These are phyloP conservation scores for Melinaea menophilus DNA, from an alignment of 2,888 invertebrate genomes.

Conservation along the genomic window DNA sequence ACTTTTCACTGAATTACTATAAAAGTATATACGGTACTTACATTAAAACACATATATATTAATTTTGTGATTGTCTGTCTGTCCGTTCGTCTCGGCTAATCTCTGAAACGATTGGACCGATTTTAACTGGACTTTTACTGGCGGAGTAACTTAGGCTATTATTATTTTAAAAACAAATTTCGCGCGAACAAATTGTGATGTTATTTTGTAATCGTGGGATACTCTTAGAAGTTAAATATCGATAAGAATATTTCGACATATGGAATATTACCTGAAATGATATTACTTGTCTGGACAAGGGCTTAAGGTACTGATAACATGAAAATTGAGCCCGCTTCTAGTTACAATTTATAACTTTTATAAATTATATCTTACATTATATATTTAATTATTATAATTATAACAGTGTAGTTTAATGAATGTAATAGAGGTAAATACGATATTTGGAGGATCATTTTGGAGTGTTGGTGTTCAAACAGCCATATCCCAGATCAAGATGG, in stretches of 20 bases:
- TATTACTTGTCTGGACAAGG: neutral
- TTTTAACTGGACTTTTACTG: too few relatives aligned
- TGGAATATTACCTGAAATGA: slow-evolving; percentile 1
- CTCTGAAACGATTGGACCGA: too few relatives aligned
- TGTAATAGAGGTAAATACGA: neutral
- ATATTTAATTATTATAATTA: neutral
- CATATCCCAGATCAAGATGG: too few relatives aligned
- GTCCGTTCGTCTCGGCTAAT: too few relatives aligned
- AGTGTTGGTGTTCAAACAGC: neutral
- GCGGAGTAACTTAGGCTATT: too few relatives aligned
- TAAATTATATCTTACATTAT: neutral
- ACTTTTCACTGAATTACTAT: too few relatives aligned
- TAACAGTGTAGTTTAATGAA: neutral
- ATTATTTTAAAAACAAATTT: too few relatives aligned
- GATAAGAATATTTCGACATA: neutral
- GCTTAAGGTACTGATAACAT: neutral
- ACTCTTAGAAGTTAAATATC: neutral
- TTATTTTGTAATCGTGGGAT: slow-evolving; percentile 1
- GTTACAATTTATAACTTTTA: neutral
- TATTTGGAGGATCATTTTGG: neutral
- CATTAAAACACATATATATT: too few relatives aligned
- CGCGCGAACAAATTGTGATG: neutral
- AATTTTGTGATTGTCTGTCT: too few relatives aligned
- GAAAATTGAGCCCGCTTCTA: neutral
- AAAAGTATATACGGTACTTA: too few relatives aligned